These are phyloP conservation scores for Darwinula stevensoni DNA, from an alignment of 2,888 invertebrate species.

Conservation along the genomic window DNA sequence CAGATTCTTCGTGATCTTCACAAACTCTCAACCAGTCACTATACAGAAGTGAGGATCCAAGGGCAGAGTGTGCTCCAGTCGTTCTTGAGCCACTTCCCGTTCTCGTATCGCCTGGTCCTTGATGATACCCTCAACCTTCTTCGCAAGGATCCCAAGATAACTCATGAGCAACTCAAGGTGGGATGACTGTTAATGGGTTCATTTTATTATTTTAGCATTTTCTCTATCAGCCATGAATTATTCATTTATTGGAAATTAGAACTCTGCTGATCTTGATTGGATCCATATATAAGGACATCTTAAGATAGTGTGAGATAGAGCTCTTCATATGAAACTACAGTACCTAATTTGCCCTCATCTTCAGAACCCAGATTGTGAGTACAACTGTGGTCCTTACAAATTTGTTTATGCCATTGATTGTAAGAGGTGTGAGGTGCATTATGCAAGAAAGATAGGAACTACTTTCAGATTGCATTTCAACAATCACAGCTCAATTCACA, in stretches of 20 bases:
- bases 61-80: constrained; percentile 26
- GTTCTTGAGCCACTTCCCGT: constrained; percentile 31
- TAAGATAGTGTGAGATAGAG: too few species aligned
- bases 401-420: too few species aligned
- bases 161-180: constrained; percentile 40
- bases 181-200: too few species aligned
- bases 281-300: too few species aligned
- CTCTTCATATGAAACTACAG: too few species aligned
- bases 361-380: too few species aligned
- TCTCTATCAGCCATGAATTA: constrained; percentile 3
- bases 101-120: constrained; percentile 33
- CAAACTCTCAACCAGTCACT: constrained; percentile 29
- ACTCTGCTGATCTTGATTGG: constrained; percentile 6
- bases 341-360: too few species aligned
- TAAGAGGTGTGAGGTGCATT: too few species aligned
- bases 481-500: too few species aligned
- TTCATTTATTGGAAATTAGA: background rate
- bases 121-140: constrained; percentile 26
- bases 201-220: constrained; percentile 7
- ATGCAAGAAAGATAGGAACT: too few species aligned
- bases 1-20: constrained; percentile 28
- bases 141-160: constrained; percentile 22
- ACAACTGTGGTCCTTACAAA: too few species aligned
- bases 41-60: constrained; percentile 25
- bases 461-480: too few species aligned